Conservation (phyloP, 2,888 invertebrate species). For the Capitulum mitella region DNA sequence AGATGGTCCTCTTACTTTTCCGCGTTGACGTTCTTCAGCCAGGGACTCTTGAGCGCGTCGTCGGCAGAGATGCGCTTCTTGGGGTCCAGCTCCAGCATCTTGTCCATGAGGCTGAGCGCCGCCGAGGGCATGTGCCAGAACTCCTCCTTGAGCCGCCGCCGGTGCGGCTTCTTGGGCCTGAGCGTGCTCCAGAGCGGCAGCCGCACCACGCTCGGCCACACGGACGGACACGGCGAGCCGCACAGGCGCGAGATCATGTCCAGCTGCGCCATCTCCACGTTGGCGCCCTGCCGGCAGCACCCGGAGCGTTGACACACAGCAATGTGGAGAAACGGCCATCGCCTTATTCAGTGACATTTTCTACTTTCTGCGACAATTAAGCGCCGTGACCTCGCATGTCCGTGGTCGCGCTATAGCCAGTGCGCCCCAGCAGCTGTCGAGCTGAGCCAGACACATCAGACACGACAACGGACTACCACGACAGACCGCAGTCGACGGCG, state of each 20-base stretch:
- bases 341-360: too few species aligned
- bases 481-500: too few species aligned
- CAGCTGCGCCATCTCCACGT: slow-evolving; percentile 83
- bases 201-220: slow-evolving; percentile 92
- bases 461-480: too few species aligned
- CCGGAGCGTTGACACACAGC: background rate
- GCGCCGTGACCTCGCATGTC: too few species aligned
- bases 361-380: too few species aligned
- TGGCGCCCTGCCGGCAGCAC: slow-evolving; percentile 55
- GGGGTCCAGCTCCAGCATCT: slow-evolving; percentile 94
- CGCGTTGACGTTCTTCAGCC: slow-evolving; percentile 87
- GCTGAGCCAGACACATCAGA: too few species aligned
- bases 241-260: slow-evolving; percentile 90
- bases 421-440: too few species aligned
- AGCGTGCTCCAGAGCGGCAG: slow-evolving; percentile 86
- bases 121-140: slow-evolving; percentile 77
- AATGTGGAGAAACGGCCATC: background rate
- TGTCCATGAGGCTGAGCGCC: slow-evolving; percentile 84
- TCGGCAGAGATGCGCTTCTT: slow-evolving; percentile 87
- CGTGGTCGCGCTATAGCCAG: too few species aligned
- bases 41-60: slow-evolving; percentile 82
- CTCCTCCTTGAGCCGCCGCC: slow-evolving; percentile 81
- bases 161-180: slow-evolving; percentile 81
- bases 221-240: slow-evolving; percentile 91
- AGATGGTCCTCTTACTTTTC: slow-evolving; percentile 58